A percentile compares a stretch with the other conserved stretches of the same genome.
Evolutionary conservation across 2,113 vertebrate genomes (phyloP).

Genomic region (Apus apus): DNA sequence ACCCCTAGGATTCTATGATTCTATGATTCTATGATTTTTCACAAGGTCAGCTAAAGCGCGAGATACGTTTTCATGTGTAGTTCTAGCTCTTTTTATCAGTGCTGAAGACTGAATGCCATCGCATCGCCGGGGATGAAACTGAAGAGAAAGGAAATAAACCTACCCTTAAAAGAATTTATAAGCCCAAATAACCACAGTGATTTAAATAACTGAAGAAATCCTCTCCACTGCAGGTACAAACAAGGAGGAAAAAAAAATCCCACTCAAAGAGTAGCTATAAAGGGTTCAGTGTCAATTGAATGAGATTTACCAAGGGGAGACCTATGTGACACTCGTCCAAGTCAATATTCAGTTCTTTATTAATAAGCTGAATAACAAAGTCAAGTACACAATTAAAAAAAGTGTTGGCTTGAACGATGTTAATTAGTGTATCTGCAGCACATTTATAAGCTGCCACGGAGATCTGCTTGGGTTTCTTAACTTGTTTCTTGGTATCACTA

Average conservation of each 20-base stretch:
- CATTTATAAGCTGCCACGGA: not conserved
- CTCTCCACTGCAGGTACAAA: not conserved
- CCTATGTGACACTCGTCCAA: not conserved
- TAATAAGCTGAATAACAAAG: not conserved
- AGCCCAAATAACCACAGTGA: not conserved
- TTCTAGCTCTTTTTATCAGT: not conserved
- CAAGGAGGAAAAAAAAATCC: not conserved
- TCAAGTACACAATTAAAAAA: not conserved
- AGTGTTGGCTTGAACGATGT: not conserved
- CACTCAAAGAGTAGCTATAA: not conserved
- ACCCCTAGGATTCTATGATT: no score
- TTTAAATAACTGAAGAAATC: not conserved
- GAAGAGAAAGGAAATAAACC: not conserved
- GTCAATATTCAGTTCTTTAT: not conserved
- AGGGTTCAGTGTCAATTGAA: not conserved
- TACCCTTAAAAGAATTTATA: not conserved
- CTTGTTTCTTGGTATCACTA: not conserved
- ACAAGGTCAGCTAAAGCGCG: not conserved
- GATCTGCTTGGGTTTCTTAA: not conserved
- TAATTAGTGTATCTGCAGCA: not conserved
- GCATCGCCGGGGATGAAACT: not conserved
- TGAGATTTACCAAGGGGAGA: not conserved
- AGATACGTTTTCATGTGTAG: not conserved
- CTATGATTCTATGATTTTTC: no score
- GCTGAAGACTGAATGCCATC: not conserved